Evolutionary conservation across 2,113 vertebrate genomes (phyloP), one percentile per base, ranked within the genome.

Genomic region (Upupa epops): DNA sequence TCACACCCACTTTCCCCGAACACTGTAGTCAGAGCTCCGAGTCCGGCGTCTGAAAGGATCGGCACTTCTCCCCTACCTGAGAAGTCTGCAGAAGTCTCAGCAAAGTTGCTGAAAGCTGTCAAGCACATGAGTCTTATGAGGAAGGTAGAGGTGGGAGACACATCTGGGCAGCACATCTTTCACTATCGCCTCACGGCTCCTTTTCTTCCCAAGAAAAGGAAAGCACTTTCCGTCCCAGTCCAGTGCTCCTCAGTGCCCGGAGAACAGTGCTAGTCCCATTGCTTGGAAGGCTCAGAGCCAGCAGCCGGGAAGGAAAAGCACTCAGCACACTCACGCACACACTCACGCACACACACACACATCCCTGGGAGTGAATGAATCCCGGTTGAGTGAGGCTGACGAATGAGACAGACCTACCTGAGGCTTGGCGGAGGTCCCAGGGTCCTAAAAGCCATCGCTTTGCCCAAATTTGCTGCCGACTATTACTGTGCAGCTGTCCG

Each of bases 91-190:
- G 98, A 98, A 89, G 97, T 97, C 81, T 86, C 87, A 54, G 97
- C 94, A 96, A 98, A 95, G 91, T 97, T 97, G 96, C 97, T 92
- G 95, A 97, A 96, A 96, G 96, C 96, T 92, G 94, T 74, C 94
- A 98, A 86, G 76, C 97, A 98, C 95, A 98, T 54, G 94, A 99
- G 95, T 97, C 98, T 98, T 87, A 98, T 48, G 88, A 98, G 95
- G 97, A 97, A 97, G 94, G 93, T 73, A 24, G 96, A 97, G 91
- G 96, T 87, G 94, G 97, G 92, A 96, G 95, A 96, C 93, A 95
- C 96, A 96, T 97, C 97, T 95, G 97, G 95, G 96, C 97, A 94
- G 97, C 96, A 98, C 98, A 99, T 99, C 97, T 98, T 99, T 97
- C 94, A 97, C 96, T 60, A 93, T 97, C 95, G 96, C 40, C 40